Evolutionary conservation across 2,888 invertebrate genomes (phyloP).

Genomic region (Prosopocoilus inquinatus): DNA sequence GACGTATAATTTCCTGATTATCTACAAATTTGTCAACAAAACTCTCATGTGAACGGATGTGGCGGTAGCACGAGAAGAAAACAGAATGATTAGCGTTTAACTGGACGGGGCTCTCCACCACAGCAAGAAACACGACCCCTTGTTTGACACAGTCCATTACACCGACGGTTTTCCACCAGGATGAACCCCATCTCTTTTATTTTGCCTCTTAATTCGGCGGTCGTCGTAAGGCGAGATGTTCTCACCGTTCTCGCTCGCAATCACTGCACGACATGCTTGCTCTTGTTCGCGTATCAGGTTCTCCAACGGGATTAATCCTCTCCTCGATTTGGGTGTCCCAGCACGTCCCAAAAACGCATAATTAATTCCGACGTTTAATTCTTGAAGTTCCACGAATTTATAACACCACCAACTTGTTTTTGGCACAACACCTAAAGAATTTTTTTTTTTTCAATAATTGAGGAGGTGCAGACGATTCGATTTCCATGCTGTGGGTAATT

Average conservation of each 20-base stretch:
- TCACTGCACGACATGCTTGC: slow-evolving; percentile 11
- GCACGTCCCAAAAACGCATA: not conserved
- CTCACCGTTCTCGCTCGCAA: slow-evolving; percentile 26
- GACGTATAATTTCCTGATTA: no score
- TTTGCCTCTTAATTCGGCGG: slow-evolving; percentile 17
- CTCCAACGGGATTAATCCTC: slow-evolving; percentile 9
- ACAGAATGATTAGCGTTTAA: not conserved
- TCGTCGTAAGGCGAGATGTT: slow-evolving; percentile 24
- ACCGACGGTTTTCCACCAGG: slow-evolving; percentile 19
- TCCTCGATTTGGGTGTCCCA: slow-evolving; percentile 15
- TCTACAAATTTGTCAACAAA: not conserved
- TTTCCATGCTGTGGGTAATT: no score
- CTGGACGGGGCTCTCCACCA: not conserved
- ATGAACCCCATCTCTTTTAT: slow-evolving; percentile 18
- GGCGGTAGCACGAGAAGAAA: not conserved
- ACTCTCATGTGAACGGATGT: slow-evolving; percentile 1
- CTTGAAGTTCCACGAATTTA: no score
- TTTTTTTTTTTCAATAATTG: no score
- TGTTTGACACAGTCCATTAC: slow-evolving; percentile 20
- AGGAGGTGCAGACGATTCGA: no score
- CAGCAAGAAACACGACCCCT: slow-evolving; percentile 1
- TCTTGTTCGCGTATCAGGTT: slow-evolving; percentile 8
- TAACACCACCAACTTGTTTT: no score
- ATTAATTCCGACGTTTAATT: no score
- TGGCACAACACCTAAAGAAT: no score